Percentiles rank a stretch among this genome's conserved stretches.
These are phyloP conservation scores for Cathartes aura DNA, from an alignment of 2,113 vertebrate species.

Conservation along the genomic window DNA sequence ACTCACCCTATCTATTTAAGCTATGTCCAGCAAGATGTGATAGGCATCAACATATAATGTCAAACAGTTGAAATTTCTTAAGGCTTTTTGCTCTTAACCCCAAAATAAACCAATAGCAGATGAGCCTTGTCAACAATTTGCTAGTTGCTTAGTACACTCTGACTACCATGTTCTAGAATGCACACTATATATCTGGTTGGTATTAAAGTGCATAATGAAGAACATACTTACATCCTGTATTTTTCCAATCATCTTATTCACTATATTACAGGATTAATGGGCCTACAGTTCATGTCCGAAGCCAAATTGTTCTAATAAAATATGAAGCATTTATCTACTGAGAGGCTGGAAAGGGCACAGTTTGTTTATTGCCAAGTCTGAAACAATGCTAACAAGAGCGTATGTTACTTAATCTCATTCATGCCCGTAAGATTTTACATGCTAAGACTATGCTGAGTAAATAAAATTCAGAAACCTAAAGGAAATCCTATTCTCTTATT, in stretches of 20 bases:
- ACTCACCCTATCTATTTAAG: background rate
- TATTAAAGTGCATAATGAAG: slow-evolving; percentile 82
- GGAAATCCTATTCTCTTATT: slow-evolving; percentile 2
- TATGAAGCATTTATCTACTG: slow-evolving; percentile 44
- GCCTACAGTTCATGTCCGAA: slow-evolving; percentile 53
- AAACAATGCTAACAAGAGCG: slow-evolving; percentile 40
- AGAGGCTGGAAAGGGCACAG: slow-evolving; percentile 35
- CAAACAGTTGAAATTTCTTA: slow-evolving; percentile 7
- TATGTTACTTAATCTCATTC: slow-evolving; percentile 76
- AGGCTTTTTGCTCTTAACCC: slow-evolving; percentile 20
- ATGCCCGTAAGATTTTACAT: slow-evolving; percentile 76
- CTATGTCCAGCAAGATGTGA: background rate
- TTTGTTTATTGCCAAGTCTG: slow-evolving; percentile 62
- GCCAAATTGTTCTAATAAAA: slow-evolving; percentile 67
- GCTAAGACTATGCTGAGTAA: slow-evolving; percentile 76
- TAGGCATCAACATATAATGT: background rate
- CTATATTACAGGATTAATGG: slow-evolving; percentile 63
- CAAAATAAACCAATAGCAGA: slow-evolving; percentile 60
- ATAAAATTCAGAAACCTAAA: slow-evolving; percentile 76
- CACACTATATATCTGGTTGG: slow-evolving; percentile 61
- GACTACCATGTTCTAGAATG: slow-evolving; percentile 57
- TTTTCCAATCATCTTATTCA: slow-evolving; percentile 71
- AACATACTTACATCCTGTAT: slow-evolving; percentile 85
- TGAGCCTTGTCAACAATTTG: slow-evolving; percentile 71
- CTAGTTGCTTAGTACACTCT: slow-evolving; percentile 46